These are phyloP conservation scores for Serripes groenlandicus DNA, from an alignment of 2,888 invertebrate genomes.

Conservation along the genomic window DNA sequence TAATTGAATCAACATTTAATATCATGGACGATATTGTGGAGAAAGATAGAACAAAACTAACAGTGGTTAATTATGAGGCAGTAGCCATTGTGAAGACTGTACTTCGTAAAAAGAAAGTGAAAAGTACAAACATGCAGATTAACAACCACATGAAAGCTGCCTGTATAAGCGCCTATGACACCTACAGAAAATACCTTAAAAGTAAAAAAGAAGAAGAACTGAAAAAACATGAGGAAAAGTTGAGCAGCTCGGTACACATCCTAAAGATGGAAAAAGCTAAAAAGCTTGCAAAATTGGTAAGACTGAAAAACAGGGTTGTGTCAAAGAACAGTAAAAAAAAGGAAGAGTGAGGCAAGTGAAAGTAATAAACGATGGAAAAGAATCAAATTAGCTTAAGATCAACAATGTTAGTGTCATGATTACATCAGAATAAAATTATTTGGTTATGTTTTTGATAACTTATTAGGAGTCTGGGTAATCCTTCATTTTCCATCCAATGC, in stretches of 20 bases:
- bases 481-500: too few species aligned
- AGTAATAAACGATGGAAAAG: not conserved
- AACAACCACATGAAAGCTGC: slow-evolving; percentile 12
- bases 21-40: slow-evolving; percentile 48
- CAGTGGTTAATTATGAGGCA: slow-evolving; percentile 45
- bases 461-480: too few species aligned
- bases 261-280: slow-evolving; percentile 37
- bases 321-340: slow-evolving; percentile 20
- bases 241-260: slow-evolving; percentile 10
- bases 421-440: too few species aligned
- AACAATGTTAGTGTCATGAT: too few species aligned
- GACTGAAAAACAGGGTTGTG: slow-evolving; percentile 25
- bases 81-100: slow-evolving; percentile 37
- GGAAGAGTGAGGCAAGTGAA: slow-evolving; percentile 1
- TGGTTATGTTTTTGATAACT: not conserved
- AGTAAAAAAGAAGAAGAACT: slow-evolving; percentile 4
- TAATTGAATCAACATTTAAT: slow-evolving; percentile 31
- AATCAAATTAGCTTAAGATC: not conserved
- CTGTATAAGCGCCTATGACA: slow-evolving; percentile 29
- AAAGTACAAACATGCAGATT: slow-evolving; percentile 18
- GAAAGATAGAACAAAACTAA: slow-evolving; percentile 27
- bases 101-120: slow-evolving; percentile 23
- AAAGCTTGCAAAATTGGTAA: slow-evolving; percentile 26
- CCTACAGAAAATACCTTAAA: slow-evolving; percentile 19
- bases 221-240: slow-evolving; percentile 10